Percentiles rank a stretch among this genome's conserved stretches.
These are phyloP conservation scores for Columba janthina DNA, from an alignment of 2,113 vertebrate species.

Conservation along the genomic window DNA sequence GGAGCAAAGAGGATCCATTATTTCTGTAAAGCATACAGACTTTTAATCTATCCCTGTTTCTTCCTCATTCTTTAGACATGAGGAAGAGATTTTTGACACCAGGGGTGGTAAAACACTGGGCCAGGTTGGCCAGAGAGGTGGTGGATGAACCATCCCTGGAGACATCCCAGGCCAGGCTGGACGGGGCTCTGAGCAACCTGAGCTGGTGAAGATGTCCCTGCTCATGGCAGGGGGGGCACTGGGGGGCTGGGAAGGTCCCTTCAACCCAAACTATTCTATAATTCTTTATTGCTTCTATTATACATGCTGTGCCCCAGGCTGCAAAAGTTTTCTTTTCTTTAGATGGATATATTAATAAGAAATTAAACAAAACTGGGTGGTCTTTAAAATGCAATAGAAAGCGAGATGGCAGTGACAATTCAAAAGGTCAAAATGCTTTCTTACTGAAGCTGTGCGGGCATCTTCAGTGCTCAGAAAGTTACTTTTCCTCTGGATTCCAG, in stretches of 20 bases:
- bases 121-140: no score
- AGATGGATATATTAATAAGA: not conserved
- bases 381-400: not conserved
- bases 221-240: no score
- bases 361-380: not conserved
- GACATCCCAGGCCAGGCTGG: no score
- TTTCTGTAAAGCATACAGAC: not conserved
- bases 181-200: no score
- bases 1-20: not conserved
- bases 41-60: constrained; percentile 2
- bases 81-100: no score
- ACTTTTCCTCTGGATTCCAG: not conserved
- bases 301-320: not conserved
- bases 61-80: no score
- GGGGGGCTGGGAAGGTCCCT: no score
- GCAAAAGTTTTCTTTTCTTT: not conserved
- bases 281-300: not conserved
- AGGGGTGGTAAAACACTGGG: no score
- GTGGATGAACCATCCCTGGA: no score
- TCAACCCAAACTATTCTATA: no score
- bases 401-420: not conserved
- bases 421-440: not conserved
- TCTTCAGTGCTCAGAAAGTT: not conserved
- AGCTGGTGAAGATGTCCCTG: no score
- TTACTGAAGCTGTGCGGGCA: not conserved